Percentiles rank a stretch among this genome's conserved stretches.
These are phyloP conservation scores for Gobio occitaniae DNA, from an alignment of 2,797 vertebrate genomes.

Conservation along the genomic window DNA sequence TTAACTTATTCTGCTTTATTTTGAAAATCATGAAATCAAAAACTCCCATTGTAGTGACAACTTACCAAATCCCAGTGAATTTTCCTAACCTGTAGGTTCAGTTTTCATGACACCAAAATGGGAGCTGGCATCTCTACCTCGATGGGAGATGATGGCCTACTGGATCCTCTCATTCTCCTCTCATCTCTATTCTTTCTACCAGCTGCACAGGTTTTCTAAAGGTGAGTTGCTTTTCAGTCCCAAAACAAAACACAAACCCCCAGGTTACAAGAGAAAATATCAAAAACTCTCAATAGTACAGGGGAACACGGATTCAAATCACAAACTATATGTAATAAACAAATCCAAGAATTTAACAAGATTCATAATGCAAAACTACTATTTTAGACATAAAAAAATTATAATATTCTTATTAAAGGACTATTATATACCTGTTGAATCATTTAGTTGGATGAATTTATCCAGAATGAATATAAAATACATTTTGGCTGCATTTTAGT, in stretches of 20 bases:
- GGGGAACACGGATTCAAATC: background rate
- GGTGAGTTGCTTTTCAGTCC: conserved; percentile 63
- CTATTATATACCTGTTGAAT: background rate
- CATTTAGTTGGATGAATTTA: background rate
- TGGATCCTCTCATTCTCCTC: conserved; percentile 80
- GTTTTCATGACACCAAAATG: conserved; percentile 56
- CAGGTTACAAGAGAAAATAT: background rate
- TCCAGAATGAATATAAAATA: background rate
- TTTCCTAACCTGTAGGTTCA: conserved; percentile 20
- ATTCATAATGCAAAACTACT: background rate
- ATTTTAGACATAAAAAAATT: background rate
- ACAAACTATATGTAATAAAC: background rate
- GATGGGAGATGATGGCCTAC: conserved; percentile 73
- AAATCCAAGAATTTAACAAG: background rate
- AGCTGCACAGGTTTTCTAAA: conserved; percentile 80
- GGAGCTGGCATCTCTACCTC: conserved; percentile 67
- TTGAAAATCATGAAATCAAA: background rate
- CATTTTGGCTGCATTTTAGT: background rate
- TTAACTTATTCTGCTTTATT: background rate
- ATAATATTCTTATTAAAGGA: background rate
- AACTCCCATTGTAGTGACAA: background rate
- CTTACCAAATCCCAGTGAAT: background rate
- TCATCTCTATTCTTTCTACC: conserved; percentile 82
- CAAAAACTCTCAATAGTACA: background rate
- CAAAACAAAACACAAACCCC: background rate